Evolutionary conservation across 2,888 invertebrate genomes (phyloP).

Genomic region (Oxytorus armatus): DNA sequence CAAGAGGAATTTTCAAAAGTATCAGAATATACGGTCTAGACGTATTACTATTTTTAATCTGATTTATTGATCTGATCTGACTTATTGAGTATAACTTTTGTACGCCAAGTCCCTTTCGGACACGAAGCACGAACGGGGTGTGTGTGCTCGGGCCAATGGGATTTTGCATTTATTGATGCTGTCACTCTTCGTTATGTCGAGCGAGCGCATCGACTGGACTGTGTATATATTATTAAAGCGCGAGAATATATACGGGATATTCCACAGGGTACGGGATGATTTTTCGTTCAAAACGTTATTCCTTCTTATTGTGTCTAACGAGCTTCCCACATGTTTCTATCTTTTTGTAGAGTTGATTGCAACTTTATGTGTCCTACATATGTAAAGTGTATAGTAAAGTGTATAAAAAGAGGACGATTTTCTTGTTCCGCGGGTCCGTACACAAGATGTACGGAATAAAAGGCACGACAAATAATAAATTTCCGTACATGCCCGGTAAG

Average conservation of each 20-base stretch:
- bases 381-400: too few species aligned
- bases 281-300: neutral
- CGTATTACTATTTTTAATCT: conserved; percentile 45
- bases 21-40: conserved; percentile 35
- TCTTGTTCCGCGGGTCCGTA: too few species aligned
- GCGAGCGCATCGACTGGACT: conserved; percentile 48
- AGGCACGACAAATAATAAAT: too few species aligned
- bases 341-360: too few species aligned
- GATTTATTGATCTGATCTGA: too few species aligned
- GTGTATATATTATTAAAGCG: conserved; percentile 13
- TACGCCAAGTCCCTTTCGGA: neutral
- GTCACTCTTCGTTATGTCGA: conserved; percentile 65
- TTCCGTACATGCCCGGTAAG: too few species aligned
- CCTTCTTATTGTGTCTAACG: neutral
- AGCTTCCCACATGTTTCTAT: too few species aligned
- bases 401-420: too few species aligned
- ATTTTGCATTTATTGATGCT: conserved; percentile 60
- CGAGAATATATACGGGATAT: neutral
- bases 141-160: conserved; percentile 29
- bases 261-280: neutral
- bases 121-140: too few species aligned
- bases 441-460: too few species aligned
- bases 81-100: conserved; percentile 32
- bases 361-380: too few species aligned
- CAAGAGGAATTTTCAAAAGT: conserved; percentile 5